Percentiles rank a stretch among this genome's conserved stretches.
Evolutionary conservation across 2,888 invertebrate species (phyloP).

Genomic region (Apoda limacodes): DNA sequence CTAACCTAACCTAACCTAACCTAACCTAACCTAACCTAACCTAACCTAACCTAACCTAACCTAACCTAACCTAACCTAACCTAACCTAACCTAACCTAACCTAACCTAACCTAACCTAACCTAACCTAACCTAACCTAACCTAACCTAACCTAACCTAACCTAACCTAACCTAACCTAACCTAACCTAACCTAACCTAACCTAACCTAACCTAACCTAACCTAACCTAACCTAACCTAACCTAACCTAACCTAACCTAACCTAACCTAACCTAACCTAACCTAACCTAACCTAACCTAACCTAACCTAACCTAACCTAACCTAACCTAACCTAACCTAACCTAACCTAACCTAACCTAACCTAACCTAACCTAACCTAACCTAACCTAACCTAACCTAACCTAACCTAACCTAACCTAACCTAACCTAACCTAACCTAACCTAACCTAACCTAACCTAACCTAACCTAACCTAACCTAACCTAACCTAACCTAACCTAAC

Average conservation of each 20-base stretch:
- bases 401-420: slow-evolving; percentile 14
- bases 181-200: slow-evolving; percentile 1
- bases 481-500: neutral
- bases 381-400: slow-evolving; percentile 14
- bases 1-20: neutral
- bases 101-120: neutral
- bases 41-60: neutral
- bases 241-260: slow-evolving; percentile 4
- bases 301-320: slow-evolving; percentile 4
- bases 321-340: slow-evolving; percentile 4
- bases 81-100: neutral
- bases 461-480: neutral
- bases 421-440: slow-evolving; percentile 14
- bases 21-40: no score
- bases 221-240: slow-evolving; percentile 3
- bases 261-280: slow-evolving; percentile 3
- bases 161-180: neutral
- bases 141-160: neutral
- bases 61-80: slow-evolving; percentile 1
- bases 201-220: slow-evolving; percentile 4
- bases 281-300: slow-evolving; percentile 4
- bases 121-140: neutral
- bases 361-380: slow-evolving; percentile 12
- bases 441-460: slow-evolving; percentile 6
- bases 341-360: slow-evolving; percentile 4